phyloP scores from a whole-genome alignment of 2,113 vertebrate genomes.

The Pelmatolapia mariae region DNA sequence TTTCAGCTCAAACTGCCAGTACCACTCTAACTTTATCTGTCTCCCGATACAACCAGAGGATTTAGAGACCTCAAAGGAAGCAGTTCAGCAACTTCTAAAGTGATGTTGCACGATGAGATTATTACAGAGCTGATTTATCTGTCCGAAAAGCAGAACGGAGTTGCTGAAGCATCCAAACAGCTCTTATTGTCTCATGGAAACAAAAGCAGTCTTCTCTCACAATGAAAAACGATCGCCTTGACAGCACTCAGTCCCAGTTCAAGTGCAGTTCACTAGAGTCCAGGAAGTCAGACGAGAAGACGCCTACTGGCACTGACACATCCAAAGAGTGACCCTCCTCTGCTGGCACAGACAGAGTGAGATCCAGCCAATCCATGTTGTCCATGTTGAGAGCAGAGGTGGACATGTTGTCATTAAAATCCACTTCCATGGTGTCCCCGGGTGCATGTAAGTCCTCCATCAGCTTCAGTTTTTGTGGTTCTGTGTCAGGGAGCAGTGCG shows the following conservation, averaged over 20 bases:
- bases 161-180: background rate
- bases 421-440: constrained; percentile 79
- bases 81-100: background rate
- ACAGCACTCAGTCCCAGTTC: constrained; percentile 84
- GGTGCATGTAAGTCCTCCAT: constrained; percentile 87
- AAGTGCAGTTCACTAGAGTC: constrained; percentile 86
- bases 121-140: background rate
- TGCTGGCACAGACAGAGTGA: constrained; percentile 81
- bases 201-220: background rate
- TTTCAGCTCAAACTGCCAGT: background rate
- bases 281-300: constrained; percentile 82
- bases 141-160: background rate
- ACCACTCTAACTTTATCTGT: background rate
- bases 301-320: constrained; percentile 61
- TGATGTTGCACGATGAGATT: background rate
- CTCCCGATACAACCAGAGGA: background rate
- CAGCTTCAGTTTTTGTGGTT: constrained; percentile 71
- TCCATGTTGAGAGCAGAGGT: constrained; percentile 78
- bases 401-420: constrained; percentile 59
- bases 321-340: constrained; percentile 83
- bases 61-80: background rate
- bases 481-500: constrained; percentile 58
- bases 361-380: constrained; percentile 96
- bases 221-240: background rate
- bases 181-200: background rate